These are phyloP conservation scores for Erethizon dorsatum DNA, from an alignment of 2,797 vertebrate genomes.

Conservation along the genomic window DNA sequence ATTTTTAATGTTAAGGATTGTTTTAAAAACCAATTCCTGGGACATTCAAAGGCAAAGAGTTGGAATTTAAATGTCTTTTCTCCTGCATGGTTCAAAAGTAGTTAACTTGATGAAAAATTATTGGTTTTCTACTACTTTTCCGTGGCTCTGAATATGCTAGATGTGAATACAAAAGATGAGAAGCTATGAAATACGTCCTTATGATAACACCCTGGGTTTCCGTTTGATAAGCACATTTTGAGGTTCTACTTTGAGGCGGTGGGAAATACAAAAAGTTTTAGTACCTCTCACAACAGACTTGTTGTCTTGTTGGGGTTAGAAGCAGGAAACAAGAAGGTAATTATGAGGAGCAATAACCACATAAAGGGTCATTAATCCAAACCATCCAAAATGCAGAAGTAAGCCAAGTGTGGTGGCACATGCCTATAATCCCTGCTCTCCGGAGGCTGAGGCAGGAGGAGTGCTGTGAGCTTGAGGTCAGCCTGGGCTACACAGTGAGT, in stretches of 20 bases:
- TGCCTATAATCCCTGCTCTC: not conserved
- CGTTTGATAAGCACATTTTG: constrained; percentile 15
- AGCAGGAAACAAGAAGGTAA: not conserved
- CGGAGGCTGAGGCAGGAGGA: not conserved
- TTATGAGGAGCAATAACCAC: not conserved
- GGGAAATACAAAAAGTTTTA: not conserved
- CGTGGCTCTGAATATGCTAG: not conserved
- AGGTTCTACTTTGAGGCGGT: not conserved
- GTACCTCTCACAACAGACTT: not conserved
- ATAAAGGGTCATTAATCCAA: not conserved
- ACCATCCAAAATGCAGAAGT: not conserved
- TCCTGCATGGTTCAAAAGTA: constrained; percentile 63
- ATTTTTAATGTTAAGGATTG: constrained; percentile 82
- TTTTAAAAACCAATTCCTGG: constrained; percentile 78
- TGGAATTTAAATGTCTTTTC: constrained; percentile 79
- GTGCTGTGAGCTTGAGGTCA: not conserved
- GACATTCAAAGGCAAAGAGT: constrained; percentile 61
- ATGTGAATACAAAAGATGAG: constrained; percentile 51
- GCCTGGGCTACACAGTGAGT: not conserved
- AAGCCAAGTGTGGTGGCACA: not conserved
- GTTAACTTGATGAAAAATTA: constrained; percentile 73
- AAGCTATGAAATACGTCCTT: not conserved
- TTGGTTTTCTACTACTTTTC: constrained; percentile 66
- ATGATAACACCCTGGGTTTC: not conserved
- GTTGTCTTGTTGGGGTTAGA: not conserved